Percentiles rank a stretch among this genome's conserved stretches.
phyloP scores from a whole-genome alignment of 2,888 invertebrate genomes.

The Himalopsyche japonica region DNA sequence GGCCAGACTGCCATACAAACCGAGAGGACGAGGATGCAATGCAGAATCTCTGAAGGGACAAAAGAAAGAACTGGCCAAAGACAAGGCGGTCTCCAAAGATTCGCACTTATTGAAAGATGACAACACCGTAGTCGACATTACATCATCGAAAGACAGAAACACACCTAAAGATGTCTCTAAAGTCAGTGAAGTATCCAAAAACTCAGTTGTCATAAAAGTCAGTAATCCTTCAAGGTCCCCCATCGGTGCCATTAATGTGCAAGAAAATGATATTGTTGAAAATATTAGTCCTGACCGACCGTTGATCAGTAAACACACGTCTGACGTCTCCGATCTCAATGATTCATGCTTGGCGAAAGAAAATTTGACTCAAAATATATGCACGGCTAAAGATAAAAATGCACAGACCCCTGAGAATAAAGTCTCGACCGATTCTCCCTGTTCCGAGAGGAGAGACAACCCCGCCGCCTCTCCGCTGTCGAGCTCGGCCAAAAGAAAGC shows the following conservation, averaged over 20 bases:
- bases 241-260: neutral
- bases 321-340: neutral
- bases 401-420: neutral
- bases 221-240: neutral
- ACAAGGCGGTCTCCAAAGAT: neutral
- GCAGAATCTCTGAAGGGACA: constrained; percentile 9
- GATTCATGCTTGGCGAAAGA: neutral
- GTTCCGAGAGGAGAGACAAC: neutral
- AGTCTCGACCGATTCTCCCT: neutral
- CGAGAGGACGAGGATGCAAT: constrained; percentile 4
- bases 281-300: neutral
- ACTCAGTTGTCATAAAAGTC: neutral
- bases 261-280: neutral
- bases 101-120: neutral
- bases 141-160: neutral
- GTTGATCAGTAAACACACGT: neutral
- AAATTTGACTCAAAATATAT: neutral
- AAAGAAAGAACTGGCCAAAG: constrained; percentile 10
- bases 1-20: constrained; percentile 4
- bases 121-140: neutral
- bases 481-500: constrained; percentile 34
- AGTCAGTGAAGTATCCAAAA: neutral
- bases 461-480: constrained; percentile 7
- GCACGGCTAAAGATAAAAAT: neutral
- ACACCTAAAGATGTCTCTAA: neutral